A percentile compares a stretch with the other conserved stretches of the same genome.
These are phyloP conservation scores for Actinia tenebrosa DNA, from an alignment of 64 coral and sea anemone genomes.

Conservation along the genomic window DNA sequence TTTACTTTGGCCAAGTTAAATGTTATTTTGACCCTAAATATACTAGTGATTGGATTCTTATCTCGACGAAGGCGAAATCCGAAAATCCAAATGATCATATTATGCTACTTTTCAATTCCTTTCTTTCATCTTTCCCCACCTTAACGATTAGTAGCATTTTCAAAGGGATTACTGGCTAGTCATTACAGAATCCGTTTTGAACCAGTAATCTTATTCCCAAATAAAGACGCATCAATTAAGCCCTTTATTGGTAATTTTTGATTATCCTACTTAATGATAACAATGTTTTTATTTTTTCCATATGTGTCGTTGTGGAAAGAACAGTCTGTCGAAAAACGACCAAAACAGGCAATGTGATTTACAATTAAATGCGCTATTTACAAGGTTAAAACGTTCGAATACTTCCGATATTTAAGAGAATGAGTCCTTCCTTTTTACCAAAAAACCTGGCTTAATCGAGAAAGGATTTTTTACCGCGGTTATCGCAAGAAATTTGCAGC, in stretches of 20 bases:
- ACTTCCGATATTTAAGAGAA: neutral
- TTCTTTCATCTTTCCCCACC: neutral
- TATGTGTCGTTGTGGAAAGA: neutral
- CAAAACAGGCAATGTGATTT: neutral
- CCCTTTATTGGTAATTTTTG: neutral
- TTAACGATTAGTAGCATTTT: neutral
- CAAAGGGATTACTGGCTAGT: neutral
- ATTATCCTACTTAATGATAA: neutral
- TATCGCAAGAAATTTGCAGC: neutral
- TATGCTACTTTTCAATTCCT: neutral
- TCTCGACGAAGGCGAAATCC: neutral
- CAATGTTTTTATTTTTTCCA: slow-evolving; percentile 4
- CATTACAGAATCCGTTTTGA: neutral
- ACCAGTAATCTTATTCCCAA: neutral
- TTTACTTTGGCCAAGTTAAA: neutral
- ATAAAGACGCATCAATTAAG: neutral
- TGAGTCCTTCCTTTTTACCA: neutral
- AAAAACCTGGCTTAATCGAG: neutral
- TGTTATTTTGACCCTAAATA: neutral
- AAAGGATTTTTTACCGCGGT: no score
- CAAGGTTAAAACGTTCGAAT: neutral
- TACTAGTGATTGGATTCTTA: neutral
- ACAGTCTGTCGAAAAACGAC: neutral
- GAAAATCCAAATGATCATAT: neutral
- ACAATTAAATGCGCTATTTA: neutral